Base-by-base conservation (phyloP, 2,888 invertebrate genomes). In the Melikaiella ostensackeni region DNA sequence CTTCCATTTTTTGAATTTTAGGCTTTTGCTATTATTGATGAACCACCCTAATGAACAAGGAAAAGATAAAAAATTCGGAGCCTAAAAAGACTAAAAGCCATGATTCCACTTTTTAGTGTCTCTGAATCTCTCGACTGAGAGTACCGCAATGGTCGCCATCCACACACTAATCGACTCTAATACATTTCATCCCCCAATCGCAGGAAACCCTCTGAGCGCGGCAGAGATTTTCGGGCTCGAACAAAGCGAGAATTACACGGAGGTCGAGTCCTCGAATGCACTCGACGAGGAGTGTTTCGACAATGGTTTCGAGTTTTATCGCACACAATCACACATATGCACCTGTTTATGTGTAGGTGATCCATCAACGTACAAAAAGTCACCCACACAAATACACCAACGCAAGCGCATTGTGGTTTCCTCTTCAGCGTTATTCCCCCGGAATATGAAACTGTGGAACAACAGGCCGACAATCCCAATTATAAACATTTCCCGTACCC, bases 401-500 rank as follows among this genome's bases (percentile, higher is more conserved):
- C 27, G 66, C 46, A 46, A 66, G 66, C 66, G 66, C 42, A 46
- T 27, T 46, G 66, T 42, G 46, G 59, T 27, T 61, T 62, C 30
- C 70, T 64, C 76, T 79, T 77, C 55, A 50, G 70, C 61, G 55
- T 70, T 46, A 75, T 77, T 33, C 75, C 77, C 76, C 76, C 79
- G 73, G 74, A 79, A 79, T 73, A 77, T 77, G 80, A 80, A 82
- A 80, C 81, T 78, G 27, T 76, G 79, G 70, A 76, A 78, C 74
- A 82, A 75, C 80, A 79, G 81, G 80, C 85, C 84, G 87, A 87
- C 89, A 89, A 90, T 90, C 87, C 88, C 89, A 90, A 90, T 91
- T 89, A 90, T 88, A 90, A 90, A 91, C 88, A 90, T 88, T 89
- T 88, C 89, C 87, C 86, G 86, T 88, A 83, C 86, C 87, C 87